Evolutionary conservation across 2,888 invertebrate species (phyloP).

Genomic region (Aleiodes testaceus): DNA sequence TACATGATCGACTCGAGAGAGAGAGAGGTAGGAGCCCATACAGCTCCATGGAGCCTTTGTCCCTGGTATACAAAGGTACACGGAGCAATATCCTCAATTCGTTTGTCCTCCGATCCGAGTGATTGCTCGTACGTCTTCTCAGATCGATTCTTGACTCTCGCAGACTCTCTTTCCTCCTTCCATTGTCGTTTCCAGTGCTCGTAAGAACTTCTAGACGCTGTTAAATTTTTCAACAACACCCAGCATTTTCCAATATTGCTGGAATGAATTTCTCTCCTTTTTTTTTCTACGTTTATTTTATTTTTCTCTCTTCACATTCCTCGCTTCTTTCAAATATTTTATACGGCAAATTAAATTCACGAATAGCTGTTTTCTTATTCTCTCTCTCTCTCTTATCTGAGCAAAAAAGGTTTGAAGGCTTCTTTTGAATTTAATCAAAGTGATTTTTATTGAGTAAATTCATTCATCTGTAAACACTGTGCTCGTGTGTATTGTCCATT

Average conservation of each 20-base stretch:
- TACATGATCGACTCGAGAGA: constrained; percentile 27
- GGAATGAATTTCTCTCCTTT: constrained; percentile 6
- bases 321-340: constrained; percentile 7
- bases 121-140: constrained; percentile 29
- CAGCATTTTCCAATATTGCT: constrained; percentile 24
- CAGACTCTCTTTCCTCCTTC: too few species aligned
- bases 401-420: neutral
- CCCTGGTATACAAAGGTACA: constrained; percentile 18
- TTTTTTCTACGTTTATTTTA: neutral
- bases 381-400: too few species aligned
- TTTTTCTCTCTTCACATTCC: neutral
- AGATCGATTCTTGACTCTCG: constrained; percentile 28
- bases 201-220: constrained; percentile 1
- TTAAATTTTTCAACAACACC: constrained; percentile 4
- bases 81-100: constrained; percentile 30
- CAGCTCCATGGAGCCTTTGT: constrained; percentile 15
- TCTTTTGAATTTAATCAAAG: constrained; percentile 5
- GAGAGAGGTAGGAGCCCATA: neutral
- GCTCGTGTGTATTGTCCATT: neutral
- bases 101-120: constrained; percentile 30
- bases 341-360: too few species aligned
- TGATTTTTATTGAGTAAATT: neutral
- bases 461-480: constrained; percentile 1
- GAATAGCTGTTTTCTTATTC: too few species aligned
- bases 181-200: too few species aligned